Base-by-base conservation (phyloP, 2,113 vertebrate species). In the Atherinomorus stipes region DNA sequence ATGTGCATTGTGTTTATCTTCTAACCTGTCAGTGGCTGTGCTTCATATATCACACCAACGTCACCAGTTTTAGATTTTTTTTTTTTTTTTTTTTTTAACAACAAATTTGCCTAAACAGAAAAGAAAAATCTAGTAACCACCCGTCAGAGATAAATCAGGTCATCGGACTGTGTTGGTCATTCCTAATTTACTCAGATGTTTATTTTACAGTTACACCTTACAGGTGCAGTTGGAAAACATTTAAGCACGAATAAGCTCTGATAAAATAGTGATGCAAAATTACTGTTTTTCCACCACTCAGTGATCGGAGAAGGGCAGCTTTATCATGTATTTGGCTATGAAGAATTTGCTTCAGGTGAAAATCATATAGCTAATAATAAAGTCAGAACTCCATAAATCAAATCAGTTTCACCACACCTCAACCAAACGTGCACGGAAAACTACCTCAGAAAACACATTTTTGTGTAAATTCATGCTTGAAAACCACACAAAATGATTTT, bases 281-380 rank as follows among this genome's bases (percentile, higher is more conserved):
- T n/a, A 26, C 19, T 9, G 10, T 76, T 89, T 71, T 82, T 80
- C 15, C 57, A 64, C 54, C 64, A 78, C 67, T 74, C 75, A 79
- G 70, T 52, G 67, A 76, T 86, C 59, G 40, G 40, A 80, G 40
- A 49, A 68, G 63, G 60, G 71, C 22, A 61, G 49, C 49, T 50
- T 74, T 87, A 64, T 68, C 79, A 73, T 88, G 87, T 69, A 85
- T 84, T 68, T 77, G 68, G 88, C 71, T 74, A 22, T 13, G 3
- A 77, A 73, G 89, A 93, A 93, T 92, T 89, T 76, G 82, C 92
- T 79, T 16, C 11, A 21, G 82, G 90, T 70, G 0, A 69, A 64
- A 71, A 69, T 61, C 66, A 50, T 64, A 67, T 26, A 51, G 51
- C 70, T 75, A 63, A 82, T 75, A 63, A 82, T 64, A 68, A 71